Conservation (phyloP, 2,113 vertebrate species). For the Neodontobutis hainanensis region DNA sequence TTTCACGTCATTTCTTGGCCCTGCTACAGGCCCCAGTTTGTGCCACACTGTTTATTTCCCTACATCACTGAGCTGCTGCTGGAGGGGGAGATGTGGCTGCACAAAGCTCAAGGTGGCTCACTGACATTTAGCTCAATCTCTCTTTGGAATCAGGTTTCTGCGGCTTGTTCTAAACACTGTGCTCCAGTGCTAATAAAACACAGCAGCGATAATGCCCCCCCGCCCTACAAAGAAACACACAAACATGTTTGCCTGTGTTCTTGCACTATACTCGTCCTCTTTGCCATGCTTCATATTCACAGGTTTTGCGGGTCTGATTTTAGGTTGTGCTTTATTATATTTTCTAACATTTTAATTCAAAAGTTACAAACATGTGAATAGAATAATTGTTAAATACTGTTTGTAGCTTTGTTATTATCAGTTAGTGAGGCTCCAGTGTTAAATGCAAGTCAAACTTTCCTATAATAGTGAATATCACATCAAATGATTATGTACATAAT, state of each 20-base stretch:
- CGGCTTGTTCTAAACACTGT: constrained; percentile 53
- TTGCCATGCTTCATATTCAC: too few species aligned
- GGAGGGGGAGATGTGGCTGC: constrained; percentile 36
- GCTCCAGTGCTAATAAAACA: constrained; percentile 66
- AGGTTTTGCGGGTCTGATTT: too few species aligned
- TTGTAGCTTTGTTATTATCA: too few species aligned
- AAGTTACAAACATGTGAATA: too few species aligned
- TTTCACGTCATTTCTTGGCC: neutral
- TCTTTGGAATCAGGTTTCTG: constrained; percentile 67
- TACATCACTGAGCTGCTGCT: constrained; percentile 47
- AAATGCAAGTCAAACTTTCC: neutral
- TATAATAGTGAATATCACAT: neutral
- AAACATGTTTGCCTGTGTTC: constrained; percentile 1
- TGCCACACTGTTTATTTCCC: constrained; percentile 36
- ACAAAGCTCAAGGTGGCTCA: constrained; percentile 69
- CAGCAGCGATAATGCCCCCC: constrained; percentile 53
- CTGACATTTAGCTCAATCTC: constrained; percentile 81
- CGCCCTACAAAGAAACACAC: neutral
- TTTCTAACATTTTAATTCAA: too few species aligned
- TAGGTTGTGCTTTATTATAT: too few species aligned
- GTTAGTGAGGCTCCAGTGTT: too few species aligned
- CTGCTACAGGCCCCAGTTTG: neutral
- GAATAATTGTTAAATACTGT: too few species aligned
- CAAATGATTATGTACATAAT: constrained; percentile 42
- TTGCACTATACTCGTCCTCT: constrained; percentile 1